phyloP scores from a whole-genome alignment of 2,888 invertebrate genomes.

The Halocaridina rubra region DNA sequence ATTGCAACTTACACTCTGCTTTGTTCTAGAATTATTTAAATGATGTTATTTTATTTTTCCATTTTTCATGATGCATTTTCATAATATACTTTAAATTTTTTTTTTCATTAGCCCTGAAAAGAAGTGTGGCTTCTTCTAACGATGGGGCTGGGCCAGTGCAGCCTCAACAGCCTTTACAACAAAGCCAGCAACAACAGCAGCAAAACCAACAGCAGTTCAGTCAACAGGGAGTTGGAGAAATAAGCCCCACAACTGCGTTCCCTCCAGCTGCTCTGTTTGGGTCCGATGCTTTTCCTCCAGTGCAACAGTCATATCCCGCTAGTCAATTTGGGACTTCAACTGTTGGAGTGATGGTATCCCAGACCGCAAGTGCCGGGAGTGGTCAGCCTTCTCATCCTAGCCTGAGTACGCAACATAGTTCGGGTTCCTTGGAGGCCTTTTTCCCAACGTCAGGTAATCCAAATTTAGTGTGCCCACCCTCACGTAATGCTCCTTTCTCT shows the following conservation, averaged over 20 bases:
- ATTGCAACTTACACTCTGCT: too few species aligned
- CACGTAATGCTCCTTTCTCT: background rate
- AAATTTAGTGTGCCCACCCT: background rate
- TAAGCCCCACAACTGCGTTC: constrained; percentile 51
- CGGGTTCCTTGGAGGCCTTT: constrained; percentile 73
- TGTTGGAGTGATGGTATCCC: constrained; percentile 28
- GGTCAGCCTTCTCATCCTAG: constrained; percentile 18
- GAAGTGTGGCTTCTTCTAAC: constrained; percentile 37
- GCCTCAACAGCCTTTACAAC: background rate
- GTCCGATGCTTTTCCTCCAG: constrained; percentile 36
- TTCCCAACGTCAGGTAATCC: constrained; percentile 74
- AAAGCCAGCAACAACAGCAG: constrained; percentile 9
- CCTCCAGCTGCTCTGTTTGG: constrained; percentile 60
- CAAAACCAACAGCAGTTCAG: constrained; percentile 25
- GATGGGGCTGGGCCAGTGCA: constrained; percentile 17
- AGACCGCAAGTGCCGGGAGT: constrained; percentile 10
- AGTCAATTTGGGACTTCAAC: constrained; percentile 52
- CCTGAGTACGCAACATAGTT: constrained; percentile 19
- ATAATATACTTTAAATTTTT: background rate
- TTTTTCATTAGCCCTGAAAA: constrained; percentile 30
- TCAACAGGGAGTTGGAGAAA: constrained; percentile 4
- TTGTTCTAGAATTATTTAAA: too few species aligned
- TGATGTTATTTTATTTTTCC: too few species aligned
- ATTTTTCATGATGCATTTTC: background rate
- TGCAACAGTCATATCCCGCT: constrained; percentile 53